Base-by-base conservation (phyloP, 1,140 invertebrate species). In the Panagrolaimus sp. region DNA sequence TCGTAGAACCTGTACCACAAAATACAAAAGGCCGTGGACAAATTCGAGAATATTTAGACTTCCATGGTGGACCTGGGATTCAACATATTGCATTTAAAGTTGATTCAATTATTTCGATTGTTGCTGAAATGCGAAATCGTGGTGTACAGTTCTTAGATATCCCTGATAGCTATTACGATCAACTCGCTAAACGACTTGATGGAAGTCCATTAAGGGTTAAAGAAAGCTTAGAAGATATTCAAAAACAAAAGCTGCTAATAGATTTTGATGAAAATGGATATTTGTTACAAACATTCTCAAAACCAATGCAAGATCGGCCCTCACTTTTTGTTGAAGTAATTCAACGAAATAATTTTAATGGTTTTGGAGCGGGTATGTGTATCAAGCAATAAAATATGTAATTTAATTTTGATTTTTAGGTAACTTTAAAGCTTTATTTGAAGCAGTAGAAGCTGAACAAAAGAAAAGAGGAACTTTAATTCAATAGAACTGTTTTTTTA, bases 241-340 rank as follows among this genome's bases (percentile, higher is more conserved):
- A 31, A 14, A 31, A 57, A 38, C 31, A 51, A 46, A 38, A 63
- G 16, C 14, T 42, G n/a, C n/a, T 38, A 38, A 38, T 38, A 70
- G 96, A 98, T 82, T 98, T 92, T 83, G 96, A 98, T 84, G 94
- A 98, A 77, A 88, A 97, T 79, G 96, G 96, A 0, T 99, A 99
- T 84, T 86, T 99, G 57, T 87, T 98, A 47, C 96, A 98, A 87
- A 96, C 98, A 71, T 98, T 98, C 84, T 96, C 94, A 0, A 96
- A 96, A 86, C 95, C 93, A 79, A 90, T 96, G 85, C 94, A 98
- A 85, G 95, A 98, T 81, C 86, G 94, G 71, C 95, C 96, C 1
- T 98, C 96, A 0, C 79, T 99, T 1, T 98, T 98, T 84, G 84
- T 98, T 38, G 96, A 99, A 86, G 90, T 98, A 16, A 99, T 98